Conservation (phyloP, 2,888 invertebrate species). For the Eulithis prunata region DNA sequence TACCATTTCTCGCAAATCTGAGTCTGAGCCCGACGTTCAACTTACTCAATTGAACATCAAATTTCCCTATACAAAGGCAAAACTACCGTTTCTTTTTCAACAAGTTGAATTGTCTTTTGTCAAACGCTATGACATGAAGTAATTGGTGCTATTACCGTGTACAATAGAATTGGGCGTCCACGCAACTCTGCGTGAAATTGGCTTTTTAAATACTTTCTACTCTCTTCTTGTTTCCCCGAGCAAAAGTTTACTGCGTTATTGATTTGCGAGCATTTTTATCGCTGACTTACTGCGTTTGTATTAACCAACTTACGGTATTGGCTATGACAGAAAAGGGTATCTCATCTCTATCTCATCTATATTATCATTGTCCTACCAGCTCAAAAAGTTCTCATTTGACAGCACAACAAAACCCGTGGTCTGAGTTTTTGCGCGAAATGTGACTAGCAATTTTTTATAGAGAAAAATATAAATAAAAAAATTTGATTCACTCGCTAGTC, state of each 20-base stretch:
- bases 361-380: no score
- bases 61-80: constrained; percentile 18
- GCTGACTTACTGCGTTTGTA: no score
- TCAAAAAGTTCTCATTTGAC: no score
- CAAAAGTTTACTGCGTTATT: constrained; percentile 4
- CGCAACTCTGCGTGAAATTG: constrained; percentile 77
- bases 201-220: constrained; percentile 80
- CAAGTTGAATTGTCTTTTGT: constrained; percentile 38
- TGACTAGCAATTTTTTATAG: no score
- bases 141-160: constrained; percentile 72
- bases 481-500: no score
- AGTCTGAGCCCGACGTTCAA: neutral
- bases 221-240: constrained; percentile 25
- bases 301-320: no score
- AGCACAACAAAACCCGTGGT: no score
- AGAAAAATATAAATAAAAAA: no score
- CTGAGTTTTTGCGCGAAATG: no score
- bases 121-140: constrained; percentile 49
- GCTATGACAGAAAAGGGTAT: no score
- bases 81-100: constrained; percentile 30
- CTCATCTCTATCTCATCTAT: no score
- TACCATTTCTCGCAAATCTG: neutral
- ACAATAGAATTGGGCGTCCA: constrained; percentile 81
- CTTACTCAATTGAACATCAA: constrained; percentile 25
- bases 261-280: neutral